Evolutionary conservation across 1,140 invertebrate species (phyloP).

Genomic region (Micrasema longulum): DNA sequence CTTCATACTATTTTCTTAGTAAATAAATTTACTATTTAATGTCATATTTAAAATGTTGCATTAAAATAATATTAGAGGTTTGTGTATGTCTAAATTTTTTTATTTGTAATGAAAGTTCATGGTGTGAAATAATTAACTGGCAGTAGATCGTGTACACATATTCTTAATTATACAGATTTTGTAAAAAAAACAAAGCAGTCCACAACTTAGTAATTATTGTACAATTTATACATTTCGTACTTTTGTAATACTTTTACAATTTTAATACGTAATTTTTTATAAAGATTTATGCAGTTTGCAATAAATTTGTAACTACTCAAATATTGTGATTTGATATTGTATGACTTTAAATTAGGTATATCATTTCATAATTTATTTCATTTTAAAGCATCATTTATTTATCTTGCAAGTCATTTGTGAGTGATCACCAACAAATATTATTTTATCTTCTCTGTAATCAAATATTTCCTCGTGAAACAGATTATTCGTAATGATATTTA

Average conservation of each 20-base stretch:
- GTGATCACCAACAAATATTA: no score
- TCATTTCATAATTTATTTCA: background rate
- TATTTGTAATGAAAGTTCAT: constrained; percentile 13
- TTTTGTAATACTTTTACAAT: constrained; percentile 42
- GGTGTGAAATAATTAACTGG: background rate
- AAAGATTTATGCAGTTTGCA: constrained; percentile 17
- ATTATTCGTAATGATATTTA: constrained; percentile 13
- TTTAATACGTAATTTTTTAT: constrained; percentile 28
- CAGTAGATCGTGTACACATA: constrained; percentile 8
- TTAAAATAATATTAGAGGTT: background rate
- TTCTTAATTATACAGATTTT: constrained; percentile 12
- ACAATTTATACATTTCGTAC: constrained; percentile 45
- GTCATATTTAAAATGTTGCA: no score
- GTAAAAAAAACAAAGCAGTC: constrained; percentile 8
- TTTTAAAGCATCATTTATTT: background rate
- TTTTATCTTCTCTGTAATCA: no score
- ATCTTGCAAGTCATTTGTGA: no score
- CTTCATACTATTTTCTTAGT: background rate
- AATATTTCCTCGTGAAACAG: background rate
- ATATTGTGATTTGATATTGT: background rate
- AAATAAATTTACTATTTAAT: constrained; percentile 8
- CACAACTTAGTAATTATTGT: constrained; percentile 12
- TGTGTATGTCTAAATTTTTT: background rate
- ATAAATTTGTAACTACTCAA: background rate
- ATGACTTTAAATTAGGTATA: constrained; percentile 1